Percentiles rank a stretch among this genome's conserved stretches.
These are phyloP conservation scores for Subanguina moxae DNA, from an alignment of 1,140 invertebrate species.

Conservation along the genomic window DNA sequence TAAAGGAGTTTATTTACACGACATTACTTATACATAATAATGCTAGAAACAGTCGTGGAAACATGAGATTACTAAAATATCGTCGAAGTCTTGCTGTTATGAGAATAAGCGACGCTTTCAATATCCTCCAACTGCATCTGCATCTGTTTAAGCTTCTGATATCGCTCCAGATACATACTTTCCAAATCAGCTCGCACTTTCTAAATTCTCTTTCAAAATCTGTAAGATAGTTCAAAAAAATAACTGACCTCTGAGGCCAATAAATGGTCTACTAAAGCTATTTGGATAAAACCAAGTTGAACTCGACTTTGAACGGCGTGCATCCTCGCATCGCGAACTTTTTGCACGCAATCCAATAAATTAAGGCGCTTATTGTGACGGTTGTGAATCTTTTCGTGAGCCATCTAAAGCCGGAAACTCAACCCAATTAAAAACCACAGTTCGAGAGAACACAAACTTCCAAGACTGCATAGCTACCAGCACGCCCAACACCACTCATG, in stretches of 20 bases:
- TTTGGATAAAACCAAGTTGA: background rate
- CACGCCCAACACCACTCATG: background rate
- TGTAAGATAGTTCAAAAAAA: background rate
- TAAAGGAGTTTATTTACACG: no score
- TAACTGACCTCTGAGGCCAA: background rate
- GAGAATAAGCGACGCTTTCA: no score
- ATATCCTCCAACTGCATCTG: no score
- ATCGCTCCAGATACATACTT: background rate
- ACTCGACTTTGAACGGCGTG: background rate
- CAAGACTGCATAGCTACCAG: slow-evolving; percentile 1
- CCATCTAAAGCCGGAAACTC: background rate
- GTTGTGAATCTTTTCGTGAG: background rate
- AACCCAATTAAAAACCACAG: background rate
- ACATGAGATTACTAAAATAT: no score
- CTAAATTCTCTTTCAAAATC: background rate
- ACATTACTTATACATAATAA: no score
- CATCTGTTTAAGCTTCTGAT: background rate
- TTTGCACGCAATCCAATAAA: background rate
- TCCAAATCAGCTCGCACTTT: slow-evolving; percentile 1
- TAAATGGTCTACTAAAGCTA: background rate
- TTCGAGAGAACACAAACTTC: background rate
- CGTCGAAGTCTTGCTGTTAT: no score
- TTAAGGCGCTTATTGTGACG: background rate
- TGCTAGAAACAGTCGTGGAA: no score
- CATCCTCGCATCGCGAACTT: background rate